Base-by-base conservation (phyloP, 2,797 vertebrate genomes). In the Lagorchestes hirsutus region DNA sequence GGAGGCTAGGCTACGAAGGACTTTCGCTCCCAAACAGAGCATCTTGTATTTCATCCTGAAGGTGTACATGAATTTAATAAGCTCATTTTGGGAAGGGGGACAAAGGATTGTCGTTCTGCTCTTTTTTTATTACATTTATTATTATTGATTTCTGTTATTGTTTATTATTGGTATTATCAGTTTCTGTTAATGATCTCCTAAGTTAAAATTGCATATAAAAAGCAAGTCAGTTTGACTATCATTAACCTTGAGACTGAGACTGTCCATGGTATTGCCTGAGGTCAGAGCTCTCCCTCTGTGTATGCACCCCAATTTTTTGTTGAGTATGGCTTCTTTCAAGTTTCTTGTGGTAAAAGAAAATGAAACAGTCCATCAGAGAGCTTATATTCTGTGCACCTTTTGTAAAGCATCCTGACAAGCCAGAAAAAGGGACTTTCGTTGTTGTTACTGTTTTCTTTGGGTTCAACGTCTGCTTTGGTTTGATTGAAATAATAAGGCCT, bases 391-490 rank as follows among this genome's bases (percentile, higher is more conserved):
- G 5, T 22, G 56, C 24, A 29, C 57, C n/a, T 14, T 4, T 55
- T 95, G 94, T 27, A 16, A 94, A 92, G 91, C 58, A 54, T 55
- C 94, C 59, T 58, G 29, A 82, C 91, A 40, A 67, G 27, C 55
- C 58, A 62, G 27, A 55, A 58, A 93, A 46, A 90, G 57, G 91
- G 87, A 12, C 90, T 56, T 8, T 40, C 52, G 74, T 94, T 3
- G 2, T 58, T 93, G 92, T 56, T 91, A 55, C 55, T 95, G 31
- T 91, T 96, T 92, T 96, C 95, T 90, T 50, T 62, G 93, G 52
- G 29, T 55, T 95, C 52, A 95, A 93, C 67, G 92, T 96, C 97
- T 96, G 29, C 94, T 97, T 97, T 92, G 96, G 90, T 98, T 98
- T 98, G 94, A 59, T 91, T 90, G 54, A 96, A 97, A 96, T 97